Evolutionary conservation across 2,888 invertebrate species (phyloP), one percentile per base, ranked within the genome.

Genomic region (Cataglyphis albicans): DNA sequence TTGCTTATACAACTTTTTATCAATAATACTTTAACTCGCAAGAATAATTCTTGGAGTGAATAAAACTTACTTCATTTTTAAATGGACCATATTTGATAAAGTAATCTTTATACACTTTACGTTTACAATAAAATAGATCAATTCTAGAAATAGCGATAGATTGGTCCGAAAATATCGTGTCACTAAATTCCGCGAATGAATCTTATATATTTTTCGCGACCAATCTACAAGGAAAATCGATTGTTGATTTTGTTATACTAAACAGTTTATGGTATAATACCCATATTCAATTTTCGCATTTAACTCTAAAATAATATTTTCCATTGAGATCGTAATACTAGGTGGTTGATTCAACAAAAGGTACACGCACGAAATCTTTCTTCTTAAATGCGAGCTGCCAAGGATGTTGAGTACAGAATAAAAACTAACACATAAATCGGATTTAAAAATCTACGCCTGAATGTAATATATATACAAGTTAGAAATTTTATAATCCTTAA

Each of bases 261-360:
- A 87, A 87, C 80, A 83, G 82, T 76, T 84, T 89, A 90, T 73
- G 67, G 59, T 88, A 89, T 89, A 90, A 90, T 91, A 91, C 86
- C 85, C 86, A 88, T 83, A 86, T 87, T 88, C 86, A 86, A 89
- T 85, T 87, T 84, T 81, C 82, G 81, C 83, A 78, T 87, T 64
- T 89, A 88, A 89, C 75, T 83, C 86, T 88, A 89, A 90, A 90
- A 88, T 90, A 88, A 92, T 88, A 68, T 87, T 90, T 89, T 87
- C 85, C 90, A 88, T 90, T 92, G 92, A 93, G 92, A 93, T 93
- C 93, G 91, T 91, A 91, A 93, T 91, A 92, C 91, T 92, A 92
- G 83, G 85, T 85, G 86, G 85, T 89, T 88, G 86, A 84, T 85
- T 89, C 85, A 74, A 87, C 78, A 80, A 81, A 81, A 25, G 73